Evolutionary conservation across 2,888 invertebrate species (phyloP), one percentile per base, ranked within the genome.

Genomic region (Trichopria drosophilae): DNA sequence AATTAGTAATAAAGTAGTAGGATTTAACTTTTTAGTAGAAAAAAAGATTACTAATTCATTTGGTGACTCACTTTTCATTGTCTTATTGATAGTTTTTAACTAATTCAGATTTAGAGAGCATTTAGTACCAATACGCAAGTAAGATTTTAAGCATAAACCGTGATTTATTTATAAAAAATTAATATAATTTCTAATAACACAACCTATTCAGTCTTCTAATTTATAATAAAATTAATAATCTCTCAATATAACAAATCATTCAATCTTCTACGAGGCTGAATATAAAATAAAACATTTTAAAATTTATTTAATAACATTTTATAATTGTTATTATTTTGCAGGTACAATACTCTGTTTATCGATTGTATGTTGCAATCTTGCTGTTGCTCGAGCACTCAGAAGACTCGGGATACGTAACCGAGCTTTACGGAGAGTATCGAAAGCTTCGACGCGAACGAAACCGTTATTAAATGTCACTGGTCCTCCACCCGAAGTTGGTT

Each of bases 321-420:
- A 0, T 15, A 2, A 6, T n/a, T 36, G 16, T 35, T 16, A n/a
- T 31, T 42, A 16, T 26, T n/a, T 60, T 69, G 10, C 75, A 89
- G 90, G 91, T 24, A 83, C 84, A 1, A 65, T 83, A 13, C 80
- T 92, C 39, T 88, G 88, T 71, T 63, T 84, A 28, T 82, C 87
- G 51, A 88, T 92, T 67, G 90, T 89, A 47, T 83, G 85, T 74
- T 91, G 90, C 77, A 93, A 93, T 77, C 75, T 90, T 64, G 86
- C 88, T 7, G 91, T 93, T 51, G 88, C 90, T 53, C 80, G 84
- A 55, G 87, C 88, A 23, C 78, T 92, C 53, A 86, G 82, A 67
- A 81, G 81, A 51, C 80, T 86, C 37, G 72, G 73, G 31, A 65
- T 66, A 6, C 64, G 65, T 3, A 61, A 64, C n/a, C 72, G 68